These are phyloP conservation scores for Prenolepis imparis DNA, from an alignment of 2,888 invertebrate genomes.

Conservation along the genomic window DNA sequence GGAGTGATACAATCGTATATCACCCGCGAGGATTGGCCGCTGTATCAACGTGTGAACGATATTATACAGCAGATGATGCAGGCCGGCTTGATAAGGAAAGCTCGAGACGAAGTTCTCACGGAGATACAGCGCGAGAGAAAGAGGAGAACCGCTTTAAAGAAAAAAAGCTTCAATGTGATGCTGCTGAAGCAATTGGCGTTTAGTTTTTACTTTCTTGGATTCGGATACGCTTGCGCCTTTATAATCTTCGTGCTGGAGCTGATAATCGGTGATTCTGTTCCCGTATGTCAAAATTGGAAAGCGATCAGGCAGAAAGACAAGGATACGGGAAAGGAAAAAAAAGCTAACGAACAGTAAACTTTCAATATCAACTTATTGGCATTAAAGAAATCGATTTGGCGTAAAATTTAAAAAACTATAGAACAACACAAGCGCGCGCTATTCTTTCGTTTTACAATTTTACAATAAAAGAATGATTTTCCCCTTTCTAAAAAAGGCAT, in stretches of 20 bases:
- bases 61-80: constrained; percentile 61
- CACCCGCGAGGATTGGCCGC: constrained; percentile 70
- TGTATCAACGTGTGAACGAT: constrained; percentile 57
- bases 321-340: background rate
- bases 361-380: background rate
- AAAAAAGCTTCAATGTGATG: constrained; percentile 43
- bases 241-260: constrained; percentile 58
- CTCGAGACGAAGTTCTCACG: background rate
- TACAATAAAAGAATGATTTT: too few relatives aligned
- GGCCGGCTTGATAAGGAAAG: constrained; percentile 56
- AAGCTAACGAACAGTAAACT: background rate
- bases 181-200: constrained; percentile 56
- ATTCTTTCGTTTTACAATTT: too few relatives aligned
- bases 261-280: background rate
- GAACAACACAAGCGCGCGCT: too few relatives aligned
- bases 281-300: background rate
- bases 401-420: too few relatives aligned
- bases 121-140: background rate
- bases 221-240: constrained; percentile 48
- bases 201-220: constrained; percentile 56
- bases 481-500: too few relatives aligned
- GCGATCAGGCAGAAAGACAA: background rate
- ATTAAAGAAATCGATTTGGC: background rate
- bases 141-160: background rate
- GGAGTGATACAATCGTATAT: constrained; percentile 56